phyloP scores from a whole-genome alignment of 2,113 vertebrate genomes.

The Alaudala cheleensis region DNA sequence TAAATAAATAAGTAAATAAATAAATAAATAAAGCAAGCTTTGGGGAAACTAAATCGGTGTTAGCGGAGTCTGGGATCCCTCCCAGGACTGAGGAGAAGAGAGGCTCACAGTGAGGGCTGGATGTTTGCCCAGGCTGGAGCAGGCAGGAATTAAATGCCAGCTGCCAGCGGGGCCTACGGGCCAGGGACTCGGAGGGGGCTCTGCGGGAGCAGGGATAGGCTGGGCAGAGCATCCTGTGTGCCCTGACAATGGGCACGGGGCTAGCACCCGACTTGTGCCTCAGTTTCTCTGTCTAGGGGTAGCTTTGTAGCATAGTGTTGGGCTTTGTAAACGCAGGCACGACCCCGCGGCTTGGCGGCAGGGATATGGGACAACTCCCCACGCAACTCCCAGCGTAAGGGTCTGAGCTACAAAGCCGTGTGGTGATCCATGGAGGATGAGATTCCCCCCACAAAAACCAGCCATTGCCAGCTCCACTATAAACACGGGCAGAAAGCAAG shows the following conservation, averaged over 20 bases:
- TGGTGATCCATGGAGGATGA: not conserved
- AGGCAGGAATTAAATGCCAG: conserved; percentile 24
- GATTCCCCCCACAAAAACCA: not conserved
- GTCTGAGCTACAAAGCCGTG: not conserved
- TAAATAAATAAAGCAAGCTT: not conserved
- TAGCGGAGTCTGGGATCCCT: not conserved
- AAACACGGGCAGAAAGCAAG: not conserved
- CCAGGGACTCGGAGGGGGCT: not conserved
- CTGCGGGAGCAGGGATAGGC: not conserved
- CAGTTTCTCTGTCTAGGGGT: not conserved
- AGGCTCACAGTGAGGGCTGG: conserved; percentile 31
- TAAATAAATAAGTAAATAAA: too few species aligned
- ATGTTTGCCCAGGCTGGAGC: not conserved
- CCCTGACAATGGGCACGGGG: not conserved
- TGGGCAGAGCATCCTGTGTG: not conserved
- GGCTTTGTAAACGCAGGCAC: not conserved
- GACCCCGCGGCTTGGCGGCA: not conserved
- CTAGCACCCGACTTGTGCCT: not conserved
- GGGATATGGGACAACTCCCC: not conserved
- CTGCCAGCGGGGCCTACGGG: not conserved
- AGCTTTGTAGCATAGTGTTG: not conserved
- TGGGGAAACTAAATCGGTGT: not conserved
- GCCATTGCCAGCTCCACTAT: not conserved
- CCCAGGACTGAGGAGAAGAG: conserved; percentile 33
- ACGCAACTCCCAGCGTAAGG: too few species aligned